phyloP scores from a whole-genome alignment of 2,113 vertebrate genomes.

The Ornithorhynchus anatinus region DNA sequence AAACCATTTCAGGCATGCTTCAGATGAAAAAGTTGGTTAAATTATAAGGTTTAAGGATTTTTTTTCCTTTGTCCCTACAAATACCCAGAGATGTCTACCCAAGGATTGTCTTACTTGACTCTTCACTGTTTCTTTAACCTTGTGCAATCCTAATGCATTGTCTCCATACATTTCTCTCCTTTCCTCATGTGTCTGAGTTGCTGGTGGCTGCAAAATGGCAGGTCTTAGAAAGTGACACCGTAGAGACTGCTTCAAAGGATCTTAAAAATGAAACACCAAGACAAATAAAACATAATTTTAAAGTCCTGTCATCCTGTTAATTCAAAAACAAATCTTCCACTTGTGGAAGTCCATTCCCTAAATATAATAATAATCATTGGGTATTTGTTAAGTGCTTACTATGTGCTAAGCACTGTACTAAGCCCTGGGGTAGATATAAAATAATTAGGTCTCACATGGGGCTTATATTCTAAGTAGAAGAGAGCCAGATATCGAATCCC shows the following conservation, averaged over 20 bases:
- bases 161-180: slow-evolving; percentile 14
- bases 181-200: slow-evolving; percentile 23
- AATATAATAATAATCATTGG: not conserved
- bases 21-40: too few relatives aligned
- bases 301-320: slow-evolving; percentile 10
- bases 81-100: not conserved
- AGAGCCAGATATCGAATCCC: too few relatives aligned
- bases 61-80: not conserved
- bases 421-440: not conserved
- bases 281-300: not conserved
- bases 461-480: too few relatives aligned
- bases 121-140: slow-evolving; percentile 38
- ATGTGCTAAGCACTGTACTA: not conserved
- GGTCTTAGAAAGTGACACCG: slow-evolving; percentile 68
- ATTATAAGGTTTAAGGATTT: not conserved
- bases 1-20: not conserved
- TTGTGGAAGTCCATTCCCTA: not conserved
- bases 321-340: not conserved
- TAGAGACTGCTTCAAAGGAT: slow-evolving; percentile 42
- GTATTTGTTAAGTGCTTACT: not conserved
- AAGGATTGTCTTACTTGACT: slow-evolving; percentile 50
- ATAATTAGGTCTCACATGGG: too few relatives aligned
- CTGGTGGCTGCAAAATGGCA: slow-evolving; percentile 70
- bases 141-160: slow-evolving; percentile 16
- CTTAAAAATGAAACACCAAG: slow-evolving; percentile 60